A percentile compares a stretch with the other conserved stretches of the same genome.
Conservation (phyloP, 2,113 vertebrate genomes). For the Pardalotus punctatus region DNA sequence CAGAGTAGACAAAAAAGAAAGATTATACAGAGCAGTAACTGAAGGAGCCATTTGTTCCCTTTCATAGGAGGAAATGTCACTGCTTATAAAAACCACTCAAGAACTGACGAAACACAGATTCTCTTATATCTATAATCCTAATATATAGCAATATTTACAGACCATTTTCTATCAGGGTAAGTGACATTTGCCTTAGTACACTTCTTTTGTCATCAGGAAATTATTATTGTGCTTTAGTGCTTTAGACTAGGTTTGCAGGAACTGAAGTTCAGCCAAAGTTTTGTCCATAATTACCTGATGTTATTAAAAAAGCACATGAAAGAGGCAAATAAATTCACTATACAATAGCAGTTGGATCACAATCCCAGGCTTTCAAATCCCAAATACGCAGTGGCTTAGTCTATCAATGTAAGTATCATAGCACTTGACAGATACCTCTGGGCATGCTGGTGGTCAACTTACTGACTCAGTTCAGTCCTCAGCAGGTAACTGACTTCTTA, state of each 20-base stretch:
- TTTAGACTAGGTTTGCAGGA: not conserved
- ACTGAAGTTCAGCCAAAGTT: not conserved
- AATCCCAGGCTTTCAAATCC: not conserved
- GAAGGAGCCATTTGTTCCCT: not conserved
- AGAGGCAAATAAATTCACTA: not conserved
- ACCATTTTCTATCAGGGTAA: not conserved
- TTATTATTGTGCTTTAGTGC: not conserved
- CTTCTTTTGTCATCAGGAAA: not conserved
- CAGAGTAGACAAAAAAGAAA: not conserved
- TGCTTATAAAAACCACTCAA: not conserved
- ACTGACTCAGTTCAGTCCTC: not conserved
- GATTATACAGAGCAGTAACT: not conserved
- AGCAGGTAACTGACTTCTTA: not conserved
- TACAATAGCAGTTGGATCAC: not conserved
- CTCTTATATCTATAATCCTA: not conserved
- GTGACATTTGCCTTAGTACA: not conserved
- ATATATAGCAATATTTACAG: not conserved
- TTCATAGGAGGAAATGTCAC: not conserved
- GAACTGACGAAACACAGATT: not conserved
- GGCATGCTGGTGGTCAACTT: not conserved
- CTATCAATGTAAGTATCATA: not conserved
- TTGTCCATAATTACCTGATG: not conserved
- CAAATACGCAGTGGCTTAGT: not conserved
- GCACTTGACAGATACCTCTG: not conserved
- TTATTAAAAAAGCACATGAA: not conserved